Evolutionary conservation across 1,140 invertebrate species (phyloP).

Genomic region (Rhynchophorus ferrugineus): DNA sequence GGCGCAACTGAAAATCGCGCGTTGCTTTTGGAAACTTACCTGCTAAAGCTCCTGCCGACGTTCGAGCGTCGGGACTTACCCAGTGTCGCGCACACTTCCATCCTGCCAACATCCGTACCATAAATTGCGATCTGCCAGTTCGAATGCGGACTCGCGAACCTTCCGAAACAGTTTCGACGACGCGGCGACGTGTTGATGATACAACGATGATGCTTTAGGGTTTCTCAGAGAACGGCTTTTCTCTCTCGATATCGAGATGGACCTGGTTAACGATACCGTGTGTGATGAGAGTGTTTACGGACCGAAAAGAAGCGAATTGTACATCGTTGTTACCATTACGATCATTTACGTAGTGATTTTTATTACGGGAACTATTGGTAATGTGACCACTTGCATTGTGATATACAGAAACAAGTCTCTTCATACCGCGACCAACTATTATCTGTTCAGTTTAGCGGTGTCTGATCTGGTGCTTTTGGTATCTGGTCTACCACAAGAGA

Average conservation of each 20-base stretch:
- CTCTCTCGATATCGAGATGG: slow-evolving; percentile 10
- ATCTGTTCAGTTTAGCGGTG: slow-evolving; percentile 86
- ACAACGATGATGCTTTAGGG: too few species aligned
- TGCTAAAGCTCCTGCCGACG: neutral
- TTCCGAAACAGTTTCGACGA: too few species aligned
- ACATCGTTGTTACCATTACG: slow-evolving; percentile 68
- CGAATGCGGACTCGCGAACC: too few species aligned
- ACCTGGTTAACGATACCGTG: slow-evolving; percentile 6
- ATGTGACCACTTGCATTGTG: slow-evolving; percentile 87
- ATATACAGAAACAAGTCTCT: slow-evolving; percentile 87
- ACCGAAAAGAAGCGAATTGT: slow-evolving; percentile 56
- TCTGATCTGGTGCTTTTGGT: slow-evolving; percentile 84
- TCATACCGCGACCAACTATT: slow-evolving; percentile 90
- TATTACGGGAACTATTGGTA: slow-evolving; percentile 79
- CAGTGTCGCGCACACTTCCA: neutral
- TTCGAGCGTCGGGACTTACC: neutral
- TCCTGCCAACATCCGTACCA: neutral
- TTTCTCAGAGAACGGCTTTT: too few species aligned
- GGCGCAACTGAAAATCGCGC: neutral
- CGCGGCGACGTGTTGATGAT: too few species aligned
- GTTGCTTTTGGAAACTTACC: neutral
- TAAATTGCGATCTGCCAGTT: too few species aligned
- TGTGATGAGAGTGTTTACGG: slow-evolving; percentile 33
- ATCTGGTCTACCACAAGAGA: slow-evolving; percentile 73
- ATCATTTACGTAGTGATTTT: slow-evolving; percentile 80